Conservation (phyloP, 2,113 vertebrate species). For the Scortum barcoo region DNA sequence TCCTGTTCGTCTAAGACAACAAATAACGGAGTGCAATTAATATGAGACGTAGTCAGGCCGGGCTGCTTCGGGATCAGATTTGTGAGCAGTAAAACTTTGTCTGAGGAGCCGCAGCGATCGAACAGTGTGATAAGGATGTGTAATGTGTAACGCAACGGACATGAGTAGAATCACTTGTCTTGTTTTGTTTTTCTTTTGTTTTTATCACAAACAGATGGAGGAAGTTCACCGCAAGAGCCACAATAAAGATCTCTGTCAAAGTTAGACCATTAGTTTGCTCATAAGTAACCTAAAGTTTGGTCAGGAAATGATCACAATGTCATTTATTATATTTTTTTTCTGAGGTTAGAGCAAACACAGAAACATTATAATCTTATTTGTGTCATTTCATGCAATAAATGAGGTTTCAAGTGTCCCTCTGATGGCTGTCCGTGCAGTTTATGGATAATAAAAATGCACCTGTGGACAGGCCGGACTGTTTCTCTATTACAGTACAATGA, state of each 20-base stretch:
- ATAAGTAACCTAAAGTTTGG: too few species aligned
- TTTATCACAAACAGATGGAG: not conserved
- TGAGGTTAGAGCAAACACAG: not conserved
- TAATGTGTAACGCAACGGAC: not conserved
- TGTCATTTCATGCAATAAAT: not conserved
- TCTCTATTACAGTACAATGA: not conserved
- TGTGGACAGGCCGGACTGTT: too few species aligned
- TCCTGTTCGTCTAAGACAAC: slow-evolving; percentile 66
- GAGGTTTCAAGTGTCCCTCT: not conserved
- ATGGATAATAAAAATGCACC: too few species aligned
- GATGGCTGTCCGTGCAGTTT: too few species aligned
- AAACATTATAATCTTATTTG: not conserved
- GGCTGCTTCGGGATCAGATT: not conserved
- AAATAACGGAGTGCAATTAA: slow-evolving; percentile 44
- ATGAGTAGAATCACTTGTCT: not conserved
- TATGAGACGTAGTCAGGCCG: not conserved
- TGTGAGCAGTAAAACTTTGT: not conserved
- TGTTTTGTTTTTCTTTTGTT: too few species aligned
- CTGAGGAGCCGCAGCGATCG: too few species aligned
- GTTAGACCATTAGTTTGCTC: not conserved
- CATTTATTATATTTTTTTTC: not conserved
- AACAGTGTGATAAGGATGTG: too few species aligned
- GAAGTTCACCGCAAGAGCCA: not conserved
- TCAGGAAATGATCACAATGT: not conserved
- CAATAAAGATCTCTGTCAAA: not conserved